Evolutionary conservation across 2,888 invertebrate genomes (phyloP).

Genomic region (Trichopria drosophilae): DNA sequence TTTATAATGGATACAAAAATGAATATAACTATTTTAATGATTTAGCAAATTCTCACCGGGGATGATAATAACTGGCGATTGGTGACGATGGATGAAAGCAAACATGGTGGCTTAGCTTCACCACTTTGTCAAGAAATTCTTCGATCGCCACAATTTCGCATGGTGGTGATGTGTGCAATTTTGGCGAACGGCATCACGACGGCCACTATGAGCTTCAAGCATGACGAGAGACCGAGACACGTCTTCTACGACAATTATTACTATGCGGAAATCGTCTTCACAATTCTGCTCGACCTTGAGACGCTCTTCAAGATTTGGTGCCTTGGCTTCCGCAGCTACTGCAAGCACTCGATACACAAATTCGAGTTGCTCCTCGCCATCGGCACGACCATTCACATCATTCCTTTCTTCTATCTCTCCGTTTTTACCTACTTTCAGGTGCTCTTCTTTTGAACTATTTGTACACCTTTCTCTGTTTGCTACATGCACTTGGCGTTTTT

Average conservation of each 20-base stretch:
- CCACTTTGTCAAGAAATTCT: slow-evolving; percentile 82
- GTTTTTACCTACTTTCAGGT: slow-evolving; percentile 97
- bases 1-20: slow-evolving; percentile 2
- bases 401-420: slow-evolving; percentile 89
- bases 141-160: slow-evolving; percentile 88
- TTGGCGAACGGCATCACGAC: slow-evolving; percentile 94
- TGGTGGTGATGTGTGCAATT: slow-evolving; percentile 91
- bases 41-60: slow-evolving; percentile 76
- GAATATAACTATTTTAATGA: slow-evolving; percentile 11
- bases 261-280: slow-evolving; percentile 93
- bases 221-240: slow-evolving; percentile 80
- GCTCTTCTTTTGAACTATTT: slow-evolving; percentile 29
- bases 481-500: no score
- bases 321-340: slow-evolving; percentile 92
- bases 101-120: slow-evolving; percentile 85
- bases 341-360: slow-evolving; percentile 95
- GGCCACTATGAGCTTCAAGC: slow-evolving; percentile 92
- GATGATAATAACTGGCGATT: slow-evolving; percentile 96
- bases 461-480: no score
- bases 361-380: slow-evolving; percentile 92
- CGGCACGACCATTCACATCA: slow-evolving; percentile 91
- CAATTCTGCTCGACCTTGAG: slow-evolving; percentile 91
- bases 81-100: slow-evolving; percentile 94
- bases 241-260: slow-evolving; percentile 90
- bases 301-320: slow-evolving; percentile 97